Conservation (phyloP, 2,113 vertebrate species). For the Charina bottae region DNA sequence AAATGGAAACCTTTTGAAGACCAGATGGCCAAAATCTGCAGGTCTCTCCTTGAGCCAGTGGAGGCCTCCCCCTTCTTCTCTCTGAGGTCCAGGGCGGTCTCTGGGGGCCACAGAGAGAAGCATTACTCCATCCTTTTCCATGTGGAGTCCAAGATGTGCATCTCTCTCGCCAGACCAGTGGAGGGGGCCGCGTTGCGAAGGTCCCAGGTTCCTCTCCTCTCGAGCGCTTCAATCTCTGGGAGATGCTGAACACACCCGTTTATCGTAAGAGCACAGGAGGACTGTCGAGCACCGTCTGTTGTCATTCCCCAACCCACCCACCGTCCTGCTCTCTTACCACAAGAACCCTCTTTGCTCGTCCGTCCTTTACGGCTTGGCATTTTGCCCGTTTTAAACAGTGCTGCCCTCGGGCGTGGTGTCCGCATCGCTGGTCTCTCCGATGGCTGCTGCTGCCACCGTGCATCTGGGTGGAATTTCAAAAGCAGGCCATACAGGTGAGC, state of each 20-base stretch:
- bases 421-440: conserved; percentile 24
- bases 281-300: no score
- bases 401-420: conserved; percentile 21
- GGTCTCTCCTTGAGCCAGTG: neutral
- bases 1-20: neutral
- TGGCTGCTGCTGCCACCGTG: no score
- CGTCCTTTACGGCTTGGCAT: conserved; percentile 61
- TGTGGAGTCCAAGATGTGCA: neutral
- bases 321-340: conserved; percentile 54
- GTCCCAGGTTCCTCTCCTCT: neutral
- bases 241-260: neutral
- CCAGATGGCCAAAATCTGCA: neutral
- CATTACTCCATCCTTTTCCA: no score
- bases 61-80: neutral
- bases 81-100: no score
- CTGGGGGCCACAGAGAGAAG: neutral
- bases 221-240: neutral
- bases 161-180: neutral
- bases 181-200: neutral
- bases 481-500: conserved; percentile 43
- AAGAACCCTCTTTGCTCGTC: conserved; percentile 47
- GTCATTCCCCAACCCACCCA: conserved; percentile 39
- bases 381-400: conserved; percentile 34
- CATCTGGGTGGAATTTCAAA: conserved; percentile 55
- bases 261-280: neutral